Base-by-base conservation (phyloP, 1,140 invertebrate species). In the Bombus sylvicola region DNA sequence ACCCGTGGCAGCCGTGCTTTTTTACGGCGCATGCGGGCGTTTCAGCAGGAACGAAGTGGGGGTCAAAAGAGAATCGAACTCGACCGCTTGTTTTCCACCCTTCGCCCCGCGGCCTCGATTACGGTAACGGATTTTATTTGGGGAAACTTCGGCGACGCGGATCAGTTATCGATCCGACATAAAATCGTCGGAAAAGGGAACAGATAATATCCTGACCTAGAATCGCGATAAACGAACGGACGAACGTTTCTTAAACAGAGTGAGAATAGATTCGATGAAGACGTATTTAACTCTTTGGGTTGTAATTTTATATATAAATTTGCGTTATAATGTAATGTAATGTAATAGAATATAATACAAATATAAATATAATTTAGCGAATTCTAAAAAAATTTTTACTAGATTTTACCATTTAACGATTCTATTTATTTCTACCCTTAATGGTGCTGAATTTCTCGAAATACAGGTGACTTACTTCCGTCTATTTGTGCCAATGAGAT, bases 1-100 rank as follows among this genome's bases (percentile, higher is more conserved):
- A 90, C 88, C 85, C 87, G 87, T 89, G 76, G 85, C 83, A 83
- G 88, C 80, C 85, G 89, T 87, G 89, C 92, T 94, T 94, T 92
- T 92, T 89, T 89, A 93, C 90, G 87, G 93, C 93, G 93, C 93
- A 93, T 93, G 93, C 93, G 93, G 89, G 73, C 75, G 71, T 85
- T 85, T 83, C 88, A 69, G 74, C 57, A 64, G 77, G 81, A 79
- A 90, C 80, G 66, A 66, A 34, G 85, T 90, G 91, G 89, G 91
- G 91, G 89, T 68, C 43, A 78, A 91, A 90, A 91, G 89, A 91
- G 87, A 91, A 90, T 90, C 88, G 88, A 90, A 90, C 86, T 82
- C 69, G 79, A 69, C 53, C 47, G 78, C 62, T 85, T 90, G 81
- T 86, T 83, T 83, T 62, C 80, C 69, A 69, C 81, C 76, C 88